A percentile compares a stretch with the other conserved stretches of the same genome.
Evolutionary conservation across 2,113 vertebrate species (phyloP).

Genomic region (Tichodroma muraria): DNA sequence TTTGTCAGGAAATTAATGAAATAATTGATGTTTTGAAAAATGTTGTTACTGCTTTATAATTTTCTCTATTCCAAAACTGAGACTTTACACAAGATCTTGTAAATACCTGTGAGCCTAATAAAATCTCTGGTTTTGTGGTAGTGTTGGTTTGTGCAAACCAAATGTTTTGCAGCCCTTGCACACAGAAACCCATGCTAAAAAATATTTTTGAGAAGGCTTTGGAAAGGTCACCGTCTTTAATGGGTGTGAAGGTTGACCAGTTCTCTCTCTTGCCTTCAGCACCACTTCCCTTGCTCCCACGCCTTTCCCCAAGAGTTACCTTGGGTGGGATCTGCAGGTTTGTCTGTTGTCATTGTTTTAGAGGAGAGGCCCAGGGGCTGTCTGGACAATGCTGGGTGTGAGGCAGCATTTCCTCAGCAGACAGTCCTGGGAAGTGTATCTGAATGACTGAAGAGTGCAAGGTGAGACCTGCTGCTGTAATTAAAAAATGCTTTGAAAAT

Average conservation of each 20-base stretch:
- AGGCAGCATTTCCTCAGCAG: background rate
- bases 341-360: accelerated
- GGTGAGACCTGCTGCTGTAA: background rate
- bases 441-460: background rate
- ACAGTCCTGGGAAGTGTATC: background rate
- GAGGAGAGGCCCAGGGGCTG: background rate
- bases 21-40: background rate
- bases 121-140: background rate
- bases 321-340: background rate
- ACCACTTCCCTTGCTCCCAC: background rate
- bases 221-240: background rate
- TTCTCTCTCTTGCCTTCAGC: background rate
- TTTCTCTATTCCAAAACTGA: background rate
- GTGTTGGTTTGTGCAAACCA: no score
- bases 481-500: background rate
- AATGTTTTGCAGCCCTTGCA: background rate
- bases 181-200: background rate
- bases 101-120: background rate
- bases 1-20: background rate
- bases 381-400: background rate
- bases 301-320: background rate
- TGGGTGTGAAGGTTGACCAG: background rate
- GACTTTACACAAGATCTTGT: background rate
- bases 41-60: background rate
- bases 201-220: background rate